Base-by-base conservation (phyloP, 1,140 invertebrate species). In the Ips nitidus region DNA sequence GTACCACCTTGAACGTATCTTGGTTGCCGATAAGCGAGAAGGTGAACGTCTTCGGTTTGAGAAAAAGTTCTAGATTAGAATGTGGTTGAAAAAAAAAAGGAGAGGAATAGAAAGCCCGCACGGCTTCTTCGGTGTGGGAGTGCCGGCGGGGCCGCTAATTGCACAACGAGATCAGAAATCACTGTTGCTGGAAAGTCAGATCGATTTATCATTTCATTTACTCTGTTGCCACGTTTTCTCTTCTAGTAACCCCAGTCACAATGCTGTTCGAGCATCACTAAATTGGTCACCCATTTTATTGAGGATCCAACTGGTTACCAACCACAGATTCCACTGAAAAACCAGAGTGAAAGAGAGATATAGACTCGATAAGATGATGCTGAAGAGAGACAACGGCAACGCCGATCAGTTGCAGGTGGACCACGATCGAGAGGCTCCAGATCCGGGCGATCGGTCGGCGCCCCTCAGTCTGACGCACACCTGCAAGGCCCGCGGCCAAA, bases 401-500 rank as follows among this genome's bases (percentile, higher is more conserved):
- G 45, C 5, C 40, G 61, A 2, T 2, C n/a, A 50, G 43, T 52
- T 63, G 61, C 61, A 63, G 61, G 61, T 63, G 61, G 61, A 63
- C 59, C 42, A 22, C 7, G 47, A 52, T 43, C 43, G 40, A 50
- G 66, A 47, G 58, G 66, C 56, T 68, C 66, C 61, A 70, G 62
- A 70, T 70, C 63, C 69, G 63, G 47, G 5, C 55, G 45, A 38
- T 41, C 57, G 69, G 56, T 66, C 69, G 69, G 69, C 69, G 69
- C 69, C 69, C 63, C 62, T 66, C 59, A 47, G 69, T 71, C 69
- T 71, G 63, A 66, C 61, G 69, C 69, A 71, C 69, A 71, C 69
- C 69, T 71, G 69, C 69, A 71, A 71, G 57, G 69, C 69, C 69
- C 63, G 53, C 40, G 69, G 69, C 69, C 63, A 71, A 71, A 71